phyloP scores from a whole-genome alignment of 2,888 invertebrate genomes.

The Osmoderma eremita region DNA sequence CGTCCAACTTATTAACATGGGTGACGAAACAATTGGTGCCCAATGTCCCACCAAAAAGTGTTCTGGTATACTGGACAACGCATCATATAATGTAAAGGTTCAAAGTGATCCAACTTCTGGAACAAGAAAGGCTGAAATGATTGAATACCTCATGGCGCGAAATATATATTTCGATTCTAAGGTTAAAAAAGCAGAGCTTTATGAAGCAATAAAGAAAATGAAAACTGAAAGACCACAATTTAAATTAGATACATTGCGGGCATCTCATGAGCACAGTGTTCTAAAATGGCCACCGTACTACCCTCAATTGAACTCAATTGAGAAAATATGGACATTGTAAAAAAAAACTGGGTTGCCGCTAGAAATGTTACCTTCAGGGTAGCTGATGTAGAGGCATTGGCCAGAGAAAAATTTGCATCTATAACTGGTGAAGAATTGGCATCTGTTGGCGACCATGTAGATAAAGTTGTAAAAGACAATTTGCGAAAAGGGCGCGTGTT shows the following conservation, averaged over 20 bases:
- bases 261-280: not conserved
- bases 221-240: too few species aligned
- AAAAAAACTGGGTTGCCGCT: not conserved
- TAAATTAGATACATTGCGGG: too few species aligned
- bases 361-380: not conserved
- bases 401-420: not conserved
- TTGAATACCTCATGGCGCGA: not conserved
- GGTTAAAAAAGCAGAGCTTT: not conserved
- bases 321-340: not conserved
- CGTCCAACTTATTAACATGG: too few species aligned
- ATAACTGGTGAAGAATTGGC: conserved; percentile 1
- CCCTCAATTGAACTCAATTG: conserved; percentile 1
- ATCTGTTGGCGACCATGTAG: not conserved
- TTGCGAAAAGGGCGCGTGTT: too few species aligned
- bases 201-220: not conserved
- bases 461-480: too few species aligned
- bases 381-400: not conserved
- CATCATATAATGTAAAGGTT: not conserved
- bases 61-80: too few species aligned
- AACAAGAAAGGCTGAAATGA: not conserved
- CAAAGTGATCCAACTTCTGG: not conserved
- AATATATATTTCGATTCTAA: not conserved
- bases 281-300: not conserved
- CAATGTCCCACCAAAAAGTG: too few species aligned
- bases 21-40: too few species aligned